Evolutionary conservation across 2,888 invertebrate species (phyloP).

Genomic region (Chloroclystis v-ata): DNA sequence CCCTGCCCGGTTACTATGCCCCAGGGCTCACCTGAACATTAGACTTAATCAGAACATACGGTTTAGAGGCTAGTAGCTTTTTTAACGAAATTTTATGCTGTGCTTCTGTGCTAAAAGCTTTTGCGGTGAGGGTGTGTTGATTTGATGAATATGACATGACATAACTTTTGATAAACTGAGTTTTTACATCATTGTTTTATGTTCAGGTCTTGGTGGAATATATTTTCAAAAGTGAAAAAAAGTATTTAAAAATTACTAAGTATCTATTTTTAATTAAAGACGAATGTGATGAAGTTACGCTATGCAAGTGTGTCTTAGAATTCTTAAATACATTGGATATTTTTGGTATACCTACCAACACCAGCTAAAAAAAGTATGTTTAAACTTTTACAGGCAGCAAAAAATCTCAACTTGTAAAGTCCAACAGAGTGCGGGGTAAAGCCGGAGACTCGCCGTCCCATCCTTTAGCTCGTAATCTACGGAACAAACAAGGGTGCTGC

Average conservation of each 20-base stretch:
- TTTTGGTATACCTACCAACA: too few species aligned
- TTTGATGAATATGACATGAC: background rate
- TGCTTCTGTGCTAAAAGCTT: slow-evolving; percentile 13
- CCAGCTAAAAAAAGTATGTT: too few species aligned
- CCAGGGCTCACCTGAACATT: slow-evolving; percentile 41
- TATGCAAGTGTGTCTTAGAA: too few species aligned
- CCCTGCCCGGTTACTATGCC: slow-evolving; percentile 34
- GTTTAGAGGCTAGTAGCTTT: slow-evolving; percentile 35
- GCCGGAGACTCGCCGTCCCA: slow-evolving; percentile 32
- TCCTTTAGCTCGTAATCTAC: slow-evolving; percentile 49
- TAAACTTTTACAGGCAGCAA: slow-evolving; percentile 6
- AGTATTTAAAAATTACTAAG: too few species aligned
- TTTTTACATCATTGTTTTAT: too few species aligned
- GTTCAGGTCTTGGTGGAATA: too few species aligned
- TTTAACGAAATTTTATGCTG: slow-evolving; percentile 32
- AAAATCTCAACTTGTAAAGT: slow-evolving; percentile 7
- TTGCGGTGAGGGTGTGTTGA: background rate
- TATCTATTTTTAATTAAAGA: too few species aligned
- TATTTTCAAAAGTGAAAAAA: too few species aligned
- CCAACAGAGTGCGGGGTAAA: slow-evolving; percentile 11
- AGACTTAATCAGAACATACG: slow-evolving; percentile 56
- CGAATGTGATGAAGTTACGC: too few species aligned
- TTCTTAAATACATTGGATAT: too few species aligned
- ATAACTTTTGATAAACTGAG: background rate
- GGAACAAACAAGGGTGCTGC: slow-evolving; percentile 53